Evolutionary conservation across 2,888 invertebrate species (phyloP).

Genomic region (Epiblema foenella): DNA sequence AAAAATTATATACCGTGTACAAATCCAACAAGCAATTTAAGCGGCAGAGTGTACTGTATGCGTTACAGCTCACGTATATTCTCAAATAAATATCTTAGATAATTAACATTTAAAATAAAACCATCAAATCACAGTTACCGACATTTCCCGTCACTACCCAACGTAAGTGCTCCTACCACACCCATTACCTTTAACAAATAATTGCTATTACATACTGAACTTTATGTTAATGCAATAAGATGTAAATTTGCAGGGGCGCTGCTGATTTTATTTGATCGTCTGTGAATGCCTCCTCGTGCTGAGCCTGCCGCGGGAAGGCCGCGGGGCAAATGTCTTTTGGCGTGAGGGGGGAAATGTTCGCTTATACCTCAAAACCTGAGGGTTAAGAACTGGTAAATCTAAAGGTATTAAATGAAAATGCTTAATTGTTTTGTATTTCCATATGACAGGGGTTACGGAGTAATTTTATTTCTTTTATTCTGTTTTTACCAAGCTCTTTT

Average conservation of each 20-base stretch:
- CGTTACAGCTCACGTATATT: no score
- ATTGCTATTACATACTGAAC: slow-evolving; percentile 46
- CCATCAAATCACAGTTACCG: slow-evolving; percentile 18
- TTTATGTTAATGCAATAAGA: slow-evolving; percentile 48
- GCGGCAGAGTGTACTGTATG: no score
- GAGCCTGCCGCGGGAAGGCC: slow-evolving; percentile 33
- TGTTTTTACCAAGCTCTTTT: no score
- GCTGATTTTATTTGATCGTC: slow-evolving; percentile 79
- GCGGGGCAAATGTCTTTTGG: slow-evolving; percentile 21
- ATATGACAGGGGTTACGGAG: neutral
- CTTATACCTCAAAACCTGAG: slow-evolving; percentile 15
- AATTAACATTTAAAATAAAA: neutral
- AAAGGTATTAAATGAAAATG: slow-evolving; percentile 22
- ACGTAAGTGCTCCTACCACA: slow-evolving; percentile 55
- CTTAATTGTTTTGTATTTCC: slow-evolving; percentile 22
- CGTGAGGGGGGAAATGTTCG: slow-evolving; percentile 35
- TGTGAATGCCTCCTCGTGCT: slow-evolving; percentile 57
- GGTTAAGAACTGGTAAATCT: slow-evolving; percentile 18
- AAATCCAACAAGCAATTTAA: no score
- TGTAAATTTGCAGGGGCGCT: slow-evolving; percentile 58
- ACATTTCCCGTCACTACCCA: slow-evolving; percentile 58
- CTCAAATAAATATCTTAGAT: neutral
- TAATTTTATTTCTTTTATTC: neutral
- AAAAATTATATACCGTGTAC: no score
- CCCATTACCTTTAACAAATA: slow-evolving; percentile 43